Percentiles rank a stretch among this genome's conserved stretches.
These are phyloP conservation scores for Hypselothyrea guttata DNA, from an alignment of 2,888 invertebrate species.

Conservation along the genomic window DNA sequence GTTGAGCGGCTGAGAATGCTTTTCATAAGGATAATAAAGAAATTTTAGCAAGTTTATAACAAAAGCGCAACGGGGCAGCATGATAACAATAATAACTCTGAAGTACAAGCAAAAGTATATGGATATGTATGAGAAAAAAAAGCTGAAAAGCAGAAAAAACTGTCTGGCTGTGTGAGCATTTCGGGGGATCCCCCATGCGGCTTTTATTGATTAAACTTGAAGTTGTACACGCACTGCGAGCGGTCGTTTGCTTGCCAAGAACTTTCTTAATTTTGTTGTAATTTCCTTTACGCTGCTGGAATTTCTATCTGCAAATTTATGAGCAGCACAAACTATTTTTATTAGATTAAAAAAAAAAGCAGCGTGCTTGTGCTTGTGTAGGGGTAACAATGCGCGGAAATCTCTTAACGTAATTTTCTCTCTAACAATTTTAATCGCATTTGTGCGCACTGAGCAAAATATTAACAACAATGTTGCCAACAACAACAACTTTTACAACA, in stretches of 20 bases:
- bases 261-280: slow-evolving; percentile 77
- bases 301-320: slow-evolving; percentile 78
- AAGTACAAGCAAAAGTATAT: slow-evolving; percentile 8
- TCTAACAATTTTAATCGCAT: slow-evolving; percentile 78
- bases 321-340: slow-evolving; percentile 72
- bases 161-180: not conserved
- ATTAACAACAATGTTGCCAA: slow-evolving; percentile 67
- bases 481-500: not conserved
- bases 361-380: slow-evolving; percentile 1
- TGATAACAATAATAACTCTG: slow-evolving; percentile 59
- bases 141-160: slow-evolving; percentile 9
- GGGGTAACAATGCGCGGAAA: slow-evolving; percentile 48
- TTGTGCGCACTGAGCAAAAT: slow-evolving; percentile 58
- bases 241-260: slow-evolving; percentile 49
- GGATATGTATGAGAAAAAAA: slow-evolving; percentile 7
- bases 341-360: slow-evolving; percentile 67
- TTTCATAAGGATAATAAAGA: slow-evolving; percentile 41
- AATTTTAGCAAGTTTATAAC: slow-evolving; percentile 56
- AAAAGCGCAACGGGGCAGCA: slow-evolving; percentile 61
- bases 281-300: slow-evolving; percentile 75
- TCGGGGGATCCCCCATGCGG: slow-evolving; percentile 56
- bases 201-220: slow-evolving; percentile 76
- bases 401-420: slow-evolving; percentile 68
- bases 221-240: slow-evolving; percentile 64
- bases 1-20: slow-evolving; percentile 47